Conservation (phyloP, 2,888 invertebrate genomes). For the Agonopterix arenella region DNA sequence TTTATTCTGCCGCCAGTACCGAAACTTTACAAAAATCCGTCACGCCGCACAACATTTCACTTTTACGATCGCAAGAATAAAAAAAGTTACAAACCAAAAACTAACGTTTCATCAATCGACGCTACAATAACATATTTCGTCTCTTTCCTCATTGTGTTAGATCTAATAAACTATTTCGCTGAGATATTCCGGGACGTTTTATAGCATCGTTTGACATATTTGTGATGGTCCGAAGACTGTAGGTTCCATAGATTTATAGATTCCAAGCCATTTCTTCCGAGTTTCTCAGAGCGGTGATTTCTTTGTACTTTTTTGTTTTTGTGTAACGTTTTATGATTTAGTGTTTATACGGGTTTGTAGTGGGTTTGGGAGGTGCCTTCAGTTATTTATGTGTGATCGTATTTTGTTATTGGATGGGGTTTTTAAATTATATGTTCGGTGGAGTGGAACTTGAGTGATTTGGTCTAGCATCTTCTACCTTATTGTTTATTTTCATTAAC, state of each 20-base stretch:
- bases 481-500: no score
- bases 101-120: slow-evolving; percentile 38
- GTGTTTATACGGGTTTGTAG: neutral
- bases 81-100: slow-evolving; percentile 4
- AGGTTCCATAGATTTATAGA: slow-evolving; percentile 49
- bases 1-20: neutral
- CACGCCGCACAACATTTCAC: slow-evolving; percentile 3
- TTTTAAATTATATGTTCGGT: no score
- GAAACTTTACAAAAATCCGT: neutral
- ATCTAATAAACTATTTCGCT: slow-evolving; percentile 60
- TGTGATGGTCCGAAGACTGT: slow-evolving; percentile 64
- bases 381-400: slow-evolving; percentile 12
- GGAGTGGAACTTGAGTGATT: no score
- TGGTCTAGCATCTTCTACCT: no score
- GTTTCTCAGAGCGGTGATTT: slow-evolving; percentile 37
- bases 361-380: neutral
- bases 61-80: slow-evolving; percentile 3
- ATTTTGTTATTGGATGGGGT: slow-evolving; percentile 1
- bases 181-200: slow-evolving; percentile 52
- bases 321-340: slow-evolving; percentile 27
- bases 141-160: slow-evolving; percentile 44
- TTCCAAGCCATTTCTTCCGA: slow-evolving; percentile 59
- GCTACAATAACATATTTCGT: slow-evolving; percentile 38
- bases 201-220: slow-evolving; percentile 69
- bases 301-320: slow-evolving; percentile 36